phyloP scores from a whole-genome alignment of 2,113 vertebrate species.

The Urocolius indicus region DNA sequence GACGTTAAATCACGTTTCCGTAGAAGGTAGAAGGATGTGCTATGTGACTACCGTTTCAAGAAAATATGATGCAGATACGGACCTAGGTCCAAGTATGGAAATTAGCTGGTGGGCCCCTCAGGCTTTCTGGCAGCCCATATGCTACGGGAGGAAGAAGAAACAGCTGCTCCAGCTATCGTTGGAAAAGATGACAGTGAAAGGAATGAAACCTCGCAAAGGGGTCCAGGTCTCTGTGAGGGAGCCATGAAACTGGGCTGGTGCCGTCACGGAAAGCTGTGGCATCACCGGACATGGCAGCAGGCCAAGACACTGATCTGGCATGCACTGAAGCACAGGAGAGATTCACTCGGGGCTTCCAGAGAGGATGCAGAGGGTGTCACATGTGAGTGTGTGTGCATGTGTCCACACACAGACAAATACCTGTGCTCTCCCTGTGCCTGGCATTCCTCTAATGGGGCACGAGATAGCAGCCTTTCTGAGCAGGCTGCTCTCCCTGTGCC shows the following conservation, averaged over 20 bases:
- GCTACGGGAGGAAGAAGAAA: constrained; percentile 27
- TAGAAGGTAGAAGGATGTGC: constrained; percentile 36
- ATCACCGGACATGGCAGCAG: background rate
- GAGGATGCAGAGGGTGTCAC: background rate
- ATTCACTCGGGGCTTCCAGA: background rate
- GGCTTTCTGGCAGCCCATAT: constrained; percentile 21
- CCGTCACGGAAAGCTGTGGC: background rate
- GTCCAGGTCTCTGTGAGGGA: background rate
- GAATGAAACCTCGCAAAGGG: background rate
- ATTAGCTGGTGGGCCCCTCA: constrained; percentile 38
- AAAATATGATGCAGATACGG: constrained; percentile 44
- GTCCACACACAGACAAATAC: background rate
- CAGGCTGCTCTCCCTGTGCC: background rate
- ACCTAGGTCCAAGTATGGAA: constrained; percentile 66
- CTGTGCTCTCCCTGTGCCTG: background rate
- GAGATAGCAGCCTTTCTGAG: background rate
- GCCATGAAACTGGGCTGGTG: fast-evolving
- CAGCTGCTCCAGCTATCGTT: constrained; percentile 68
- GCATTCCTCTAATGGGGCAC: background rate
- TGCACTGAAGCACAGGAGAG: background rate
- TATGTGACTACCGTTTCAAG: constrained; percentile 62
- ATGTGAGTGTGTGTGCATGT: fast-evolving
- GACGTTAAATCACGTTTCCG: constrained; percentile 55
- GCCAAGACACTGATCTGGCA: background rate
- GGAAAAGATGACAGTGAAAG: constrained; percentile 46